Base-by-base conservation (phyloP, 2,888 invertebrate genomes). In the Nipponacmea schrenckii region DNA sequence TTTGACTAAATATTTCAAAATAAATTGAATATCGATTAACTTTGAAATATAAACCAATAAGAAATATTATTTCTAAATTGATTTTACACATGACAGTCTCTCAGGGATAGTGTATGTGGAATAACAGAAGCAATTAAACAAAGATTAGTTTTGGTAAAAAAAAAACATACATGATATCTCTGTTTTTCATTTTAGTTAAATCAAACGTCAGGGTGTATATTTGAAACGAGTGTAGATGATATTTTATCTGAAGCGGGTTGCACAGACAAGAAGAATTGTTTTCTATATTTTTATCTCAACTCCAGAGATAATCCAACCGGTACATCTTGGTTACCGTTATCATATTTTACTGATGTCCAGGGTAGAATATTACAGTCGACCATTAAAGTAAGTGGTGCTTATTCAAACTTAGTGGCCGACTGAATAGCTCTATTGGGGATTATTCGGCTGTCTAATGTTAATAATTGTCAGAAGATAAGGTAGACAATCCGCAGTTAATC, bases 311-410 rank as follows among this genome's bases (percentile, higher is more conserved):
- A 81, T 68, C 68, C 68, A 27, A 46, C 56, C 8, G 74, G 80
- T 70, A 70, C 74, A 12, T 84, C 83, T 68, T 83, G 83, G 78
- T 74, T 84, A 14, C 75, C 83, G 14, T 81, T 86, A 14, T 74
- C 80, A 0, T 77, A 83, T 64, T 84, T 85, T 67, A 82, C 77
- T 24, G 72, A 76, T 50, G 83, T 83, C 15, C 72, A 69, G 10
- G 85, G 83, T 46, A 24, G 10, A 44, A 67, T 89, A 31, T 70
- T 75, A 67, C 82, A 82, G 56, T 80, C 87, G 7, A 72, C 77
- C 1, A 73, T 85, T 20, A 74, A 79, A 80, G 86, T 85, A 80
- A 69, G 72, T 64, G 67, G 8, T 85, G 85, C 39, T 68, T 87
- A 17, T 67, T 76, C 64, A 84, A 82, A 62, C 77, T 85, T 10